Evolutionary conservation across 2,888 invertebrate genomes (phyloP).

Genomic region (Sarcophaga subvicina): DNA sequence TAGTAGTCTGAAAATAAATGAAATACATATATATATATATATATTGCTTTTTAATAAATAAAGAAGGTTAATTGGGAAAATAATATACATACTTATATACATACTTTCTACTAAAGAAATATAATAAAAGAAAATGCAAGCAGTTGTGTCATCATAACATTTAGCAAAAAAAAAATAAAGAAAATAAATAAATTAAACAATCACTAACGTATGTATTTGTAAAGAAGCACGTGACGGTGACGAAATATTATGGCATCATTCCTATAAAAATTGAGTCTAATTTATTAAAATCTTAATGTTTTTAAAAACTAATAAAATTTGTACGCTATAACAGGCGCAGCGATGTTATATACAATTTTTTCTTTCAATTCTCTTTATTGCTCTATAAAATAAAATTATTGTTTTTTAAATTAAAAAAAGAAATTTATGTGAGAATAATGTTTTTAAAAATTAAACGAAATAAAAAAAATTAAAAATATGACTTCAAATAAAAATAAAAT

Average conservation of each 20-base stretch:
- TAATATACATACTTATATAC: background rate
- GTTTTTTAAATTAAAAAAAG: too few relatives aligned
- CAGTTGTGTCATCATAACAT: conserved; percentile 29
- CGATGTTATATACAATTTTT: too few relatives aligned
- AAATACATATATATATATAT: conserved; percentile 1
- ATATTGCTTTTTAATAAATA: conserved; percentile 1
- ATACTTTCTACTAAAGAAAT: background rate
- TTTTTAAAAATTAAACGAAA: too few relatives aligned
- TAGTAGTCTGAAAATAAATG: conserved; percentile 55
- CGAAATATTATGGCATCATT: conserved; percentile 54
- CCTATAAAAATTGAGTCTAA: background rate
- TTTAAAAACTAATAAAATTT: conserved; percentile 22
- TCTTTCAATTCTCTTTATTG: too few relatives aligned
- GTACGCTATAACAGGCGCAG: too few relatives aligned
- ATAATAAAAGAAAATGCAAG: background rate
- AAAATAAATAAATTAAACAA: conserved; percentile 32
- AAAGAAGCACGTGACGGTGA: conserved; percentile 58
- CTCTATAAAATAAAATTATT: too few relatives aligned
- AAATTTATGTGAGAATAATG: too few relatives aligned
- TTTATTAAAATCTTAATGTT: background rate
- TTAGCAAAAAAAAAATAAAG: conserved; percentile 21
- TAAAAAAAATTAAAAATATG: too few relatives aligned
- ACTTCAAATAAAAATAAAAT: too few relatives aligned
- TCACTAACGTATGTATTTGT: background rate
- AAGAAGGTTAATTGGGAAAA: conserved; percentile 1